Percentiles rank a stretch among this genome's conserved stretches.
Evolutionary conservation across 2,797 vertebrate species (phyloP).

Genomic region (Helostoma temminkii): DNA sequence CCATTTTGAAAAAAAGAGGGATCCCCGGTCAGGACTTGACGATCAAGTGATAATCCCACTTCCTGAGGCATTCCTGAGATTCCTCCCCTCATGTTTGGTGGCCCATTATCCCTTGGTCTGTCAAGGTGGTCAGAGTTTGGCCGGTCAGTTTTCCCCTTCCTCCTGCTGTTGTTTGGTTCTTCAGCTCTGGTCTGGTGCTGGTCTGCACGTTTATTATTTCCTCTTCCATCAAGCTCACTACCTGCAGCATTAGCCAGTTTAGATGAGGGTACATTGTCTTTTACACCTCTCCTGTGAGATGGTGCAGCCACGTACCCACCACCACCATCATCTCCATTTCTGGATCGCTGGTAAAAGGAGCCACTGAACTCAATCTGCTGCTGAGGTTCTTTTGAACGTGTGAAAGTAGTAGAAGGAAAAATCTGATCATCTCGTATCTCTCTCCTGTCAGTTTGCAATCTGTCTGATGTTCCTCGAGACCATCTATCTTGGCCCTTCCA

Average conservation of each 20-base stretch:
- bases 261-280: constrained; percentile 50
- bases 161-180: constrained; percentile 86
- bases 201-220: constrained; percentile 72
- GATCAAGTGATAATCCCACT: constrained; percentile 74
- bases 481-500: constrained; percentile 89
- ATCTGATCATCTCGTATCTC: constrained; percentile 73
- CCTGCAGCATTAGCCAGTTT: constrained; percentile 47
- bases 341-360: constrained; percentile 77
- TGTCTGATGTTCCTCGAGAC: constrained; percentile 78
- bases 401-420: constrained; percentile 81
- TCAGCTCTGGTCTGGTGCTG: no score
- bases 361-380: constrained; percentile 77
- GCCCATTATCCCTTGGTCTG: constrained; percentile 83
- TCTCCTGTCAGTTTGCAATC: constrained; percentile 85
- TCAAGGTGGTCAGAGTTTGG: constrained; percentile 87
- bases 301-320: constrained; percentile 51
- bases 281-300: constrained; percentile 73
- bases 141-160: constrained; percentile 89
- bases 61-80: constrained; percentile 75
- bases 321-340: constrained; percentile 68
- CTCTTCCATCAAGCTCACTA: constrained; percentile 61
- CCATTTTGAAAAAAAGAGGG: constrained; percentile 89
- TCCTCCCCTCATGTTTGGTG: constrained; percentile 82
- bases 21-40: constrained; percentile 49
- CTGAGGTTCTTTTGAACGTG: constrained; percentile 86